These are phyloP conservation scores for Drosophila miranda DNA, from an alignment of 1,140 invertebrate genomes.

Conservation along the genomic window DNA sequence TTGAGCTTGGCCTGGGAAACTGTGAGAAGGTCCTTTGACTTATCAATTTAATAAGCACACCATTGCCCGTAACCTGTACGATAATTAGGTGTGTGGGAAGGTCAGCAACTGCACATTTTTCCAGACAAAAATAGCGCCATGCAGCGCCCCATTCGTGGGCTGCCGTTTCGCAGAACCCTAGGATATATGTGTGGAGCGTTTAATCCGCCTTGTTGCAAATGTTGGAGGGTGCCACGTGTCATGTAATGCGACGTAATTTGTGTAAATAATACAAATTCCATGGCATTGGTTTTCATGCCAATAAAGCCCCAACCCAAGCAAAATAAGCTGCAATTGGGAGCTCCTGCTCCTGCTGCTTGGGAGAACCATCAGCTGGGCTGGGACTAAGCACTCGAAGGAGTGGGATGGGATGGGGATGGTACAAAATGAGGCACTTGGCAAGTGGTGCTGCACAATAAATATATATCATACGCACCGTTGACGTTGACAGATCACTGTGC, in stretches of 20 bases:
- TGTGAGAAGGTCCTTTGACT: conserved; percentile 42
- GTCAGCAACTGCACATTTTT: too few relatives aligned
- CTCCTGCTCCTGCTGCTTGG: neutral
- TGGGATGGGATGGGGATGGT: neutral
- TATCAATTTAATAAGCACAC: conserved; percentile 59
- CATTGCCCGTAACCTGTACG: neutral
- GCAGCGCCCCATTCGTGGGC: too few relatives aligned
- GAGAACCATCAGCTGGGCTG: too few relatives aligned
- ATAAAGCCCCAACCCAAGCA: conserved; percentile 4
- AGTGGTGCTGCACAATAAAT: conserved; percentile 66
- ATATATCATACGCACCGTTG: conserved; percentile 79
- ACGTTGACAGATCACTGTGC: conserved; percentile 73
- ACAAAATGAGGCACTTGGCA: conserved; percentile 17
- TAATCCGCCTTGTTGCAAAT: too few relatives aligned
- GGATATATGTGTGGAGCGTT: too few relatives aligned
- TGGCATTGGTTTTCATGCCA: conserved; percentile 31
- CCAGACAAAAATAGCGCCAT: too few relatives aligned
- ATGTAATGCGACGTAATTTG: conserved; percentile 39
- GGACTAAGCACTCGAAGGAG: too few relatives aligned
- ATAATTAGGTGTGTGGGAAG: conserved; percentile 2
- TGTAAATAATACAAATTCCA: conserved; percentile 43
- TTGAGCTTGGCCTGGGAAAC: conserved; percentile 32
- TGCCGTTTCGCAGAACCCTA: too few relatives aligned
- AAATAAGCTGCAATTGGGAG: conserved; percentile 46
- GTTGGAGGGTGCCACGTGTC: neutral